These are phyloP conservation scores for Nematolebias whitei DNA, from an alignment of 2,113 vertebrate genomes.

Conservation along the genomic window DNA sequence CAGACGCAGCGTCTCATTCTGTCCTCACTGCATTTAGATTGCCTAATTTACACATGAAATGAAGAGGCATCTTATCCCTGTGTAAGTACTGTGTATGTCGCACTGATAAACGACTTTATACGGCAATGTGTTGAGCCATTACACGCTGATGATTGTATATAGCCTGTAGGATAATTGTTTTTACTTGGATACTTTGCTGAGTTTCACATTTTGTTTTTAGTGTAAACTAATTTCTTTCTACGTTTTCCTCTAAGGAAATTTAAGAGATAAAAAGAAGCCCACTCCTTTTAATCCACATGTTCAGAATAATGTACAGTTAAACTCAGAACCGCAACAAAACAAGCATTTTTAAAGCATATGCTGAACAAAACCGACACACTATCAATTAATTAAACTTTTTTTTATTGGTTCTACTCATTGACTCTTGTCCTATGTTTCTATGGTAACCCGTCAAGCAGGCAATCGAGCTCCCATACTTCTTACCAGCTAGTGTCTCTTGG, in stretches of 20 bases:
- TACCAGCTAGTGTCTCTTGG: constrained; percentile 25
- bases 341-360: constrained; percentile 1
- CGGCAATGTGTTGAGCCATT: constrained; percentile 29
- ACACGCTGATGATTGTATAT: constrained; percentile 23
- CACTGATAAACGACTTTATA: constrained; percentile 38
- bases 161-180: constrained; percentile 21
- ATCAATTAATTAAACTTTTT: neutral
- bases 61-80: constrained; percentile 35
- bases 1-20: constrained; percentile 45
- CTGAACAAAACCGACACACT: constrained; percentile 4
- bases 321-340: neutral
- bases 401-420: constrained; percentile 11
- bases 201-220: constrained; percentile 5
- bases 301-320: neutral
- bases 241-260: neutral
- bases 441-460: constrained; percentile 37
- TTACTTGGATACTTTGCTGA: constrained; percentile 9
- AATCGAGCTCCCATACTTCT: constrained; percentile 2
- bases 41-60: constrained; percentile 69
- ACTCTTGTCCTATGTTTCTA: constrained; percentile 18
- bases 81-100: constrained; percentile 41
- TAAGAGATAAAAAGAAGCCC: neutral
- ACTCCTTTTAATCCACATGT: neutral
- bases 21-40: constrained; percentile 68
- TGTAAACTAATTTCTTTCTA: neutral